Evolutionary conservation across 2,888 invertebrate genomes (phyloP), one percentile per base, ranked within the genome.

Genomic region (Melanotus villosus): DNA sequence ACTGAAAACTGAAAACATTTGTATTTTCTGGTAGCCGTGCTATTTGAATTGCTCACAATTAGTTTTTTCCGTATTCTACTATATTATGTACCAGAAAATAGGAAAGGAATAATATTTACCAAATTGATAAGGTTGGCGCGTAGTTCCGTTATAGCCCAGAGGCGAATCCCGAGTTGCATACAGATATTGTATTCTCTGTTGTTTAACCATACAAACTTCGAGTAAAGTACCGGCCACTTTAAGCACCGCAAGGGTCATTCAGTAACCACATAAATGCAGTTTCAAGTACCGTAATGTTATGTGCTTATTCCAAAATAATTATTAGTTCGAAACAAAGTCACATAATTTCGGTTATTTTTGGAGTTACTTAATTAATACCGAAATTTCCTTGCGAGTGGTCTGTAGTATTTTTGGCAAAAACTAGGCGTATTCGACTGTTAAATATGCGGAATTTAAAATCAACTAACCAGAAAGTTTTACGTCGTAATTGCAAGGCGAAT

Each of bases 91-190:
- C n/a, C n/a, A n/a, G n/a, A n/a, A n/a, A n/a, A n/a, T 14, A 47
- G 26, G 52, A 50, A 38, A 14, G 18, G 36, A 50, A 62, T 21
- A 32, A 52, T 62, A 52, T 62, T 62, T 62, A 26, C 50, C 50
- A 21, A 62, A 32, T 62, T 62, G 62, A 62, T 62, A 34, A 62
- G 50, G 62, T 62, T 50, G 54, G 43, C 38, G 52, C 52, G 34
- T 54, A 64, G 41, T 34, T 38, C 41, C 12, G 64, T 56, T 64
- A 64, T 64, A 41, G 64, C 64, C 38, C 21, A 26, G 50, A 56
- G 64, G 64, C 38, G 50, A 56, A 54, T 64, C 50, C 41, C 9
- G 32, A 43, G 64, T 19, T 64, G 64, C 64, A 64, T 64, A 62
- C 62, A 64, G 64, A 64, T 56, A 56, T 43, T 64, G 56, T 56